A percentile compares a stretch with the other conserved stretches of the same genome.
phyloP scores from a whole-genome alignment of 2,113 vertebrate species.

The Prunella fulvescens region DNA sequence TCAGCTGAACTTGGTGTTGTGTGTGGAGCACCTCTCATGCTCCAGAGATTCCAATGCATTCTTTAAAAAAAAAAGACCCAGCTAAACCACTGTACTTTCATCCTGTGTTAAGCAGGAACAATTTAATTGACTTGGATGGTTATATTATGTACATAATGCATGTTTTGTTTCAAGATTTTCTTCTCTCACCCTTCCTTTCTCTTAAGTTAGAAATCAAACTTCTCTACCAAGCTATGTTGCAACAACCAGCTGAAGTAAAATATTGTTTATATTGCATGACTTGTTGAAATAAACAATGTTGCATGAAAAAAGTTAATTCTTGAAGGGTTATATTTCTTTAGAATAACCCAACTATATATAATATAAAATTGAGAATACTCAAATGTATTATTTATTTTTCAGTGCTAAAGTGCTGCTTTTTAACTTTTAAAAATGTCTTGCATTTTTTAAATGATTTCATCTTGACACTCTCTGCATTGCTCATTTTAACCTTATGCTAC shows the following conservation, averaged over 20 bases:
- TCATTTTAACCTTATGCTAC: neutral
- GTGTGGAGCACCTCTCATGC: neutral
- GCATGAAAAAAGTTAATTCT: constrained; percentile 4
- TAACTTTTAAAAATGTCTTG: neutral
- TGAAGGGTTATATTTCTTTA: neutral
- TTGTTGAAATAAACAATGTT: neutral
- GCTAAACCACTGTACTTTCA: neutral
- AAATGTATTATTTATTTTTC: constrained; percentile 27
- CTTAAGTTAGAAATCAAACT: neutral
- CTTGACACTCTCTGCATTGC: neutral
- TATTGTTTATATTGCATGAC: constrained; percentile 25
- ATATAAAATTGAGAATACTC: neutral
- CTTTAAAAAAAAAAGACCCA: neutral
- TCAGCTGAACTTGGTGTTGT: neutral
- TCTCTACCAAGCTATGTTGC: neutral
- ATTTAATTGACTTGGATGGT: neutral
- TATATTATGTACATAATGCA: neutral
- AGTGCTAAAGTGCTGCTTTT: neutral
- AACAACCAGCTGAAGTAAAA: neutral
- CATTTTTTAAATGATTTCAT: constrained; percentile 5
- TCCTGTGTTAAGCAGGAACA: neutral
- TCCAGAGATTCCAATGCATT: neutral
- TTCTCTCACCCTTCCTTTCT: neutral
- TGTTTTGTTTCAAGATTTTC: neutral
- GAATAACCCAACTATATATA: neutral